phyloP scores from a whole-genome alignment of 2,888 invertebrate species.

The Drosophila koepferae region DNA sequence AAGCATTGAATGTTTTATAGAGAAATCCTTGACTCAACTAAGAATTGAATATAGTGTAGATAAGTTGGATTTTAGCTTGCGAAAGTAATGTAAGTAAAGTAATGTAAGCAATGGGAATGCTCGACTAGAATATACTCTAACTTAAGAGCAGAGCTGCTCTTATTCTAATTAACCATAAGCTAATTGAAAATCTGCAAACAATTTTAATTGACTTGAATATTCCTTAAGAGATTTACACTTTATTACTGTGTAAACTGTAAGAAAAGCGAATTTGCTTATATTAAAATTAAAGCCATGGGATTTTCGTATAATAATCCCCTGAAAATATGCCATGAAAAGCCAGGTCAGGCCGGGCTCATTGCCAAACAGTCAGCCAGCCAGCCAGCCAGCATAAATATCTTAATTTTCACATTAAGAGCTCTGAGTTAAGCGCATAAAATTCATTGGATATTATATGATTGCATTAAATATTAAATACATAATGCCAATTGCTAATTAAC shows the following conservation, averaged over 20 bases:
- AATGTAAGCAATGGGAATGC: not conserved
- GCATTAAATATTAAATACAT: constrained; percentile 40
- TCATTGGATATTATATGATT: constrained; percentile 35
- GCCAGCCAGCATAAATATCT: constrained; percentile 1
- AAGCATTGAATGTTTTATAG: not conserved
- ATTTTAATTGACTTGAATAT: not conserved
- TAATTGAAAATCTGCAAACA: not conserved
- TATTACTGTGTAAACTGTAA: not conserved
- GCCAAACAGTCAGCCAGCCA: not conserved
- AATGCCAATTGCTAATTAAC: constrained; percentile 33
- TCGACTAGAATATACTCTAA: not conserved
- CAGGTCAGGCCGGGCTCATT: not conserved
- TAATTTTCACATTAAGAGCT: constrained; percentile 13
- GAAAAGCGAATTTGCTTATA: constrained; percentile 4
- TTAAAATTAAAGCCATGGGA: constrained; percentile 7
- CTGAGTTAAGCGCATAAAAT: constrained; percentile 2
- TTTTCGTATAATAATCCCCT: not conserved
- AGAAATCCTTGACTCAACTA: not conserved
- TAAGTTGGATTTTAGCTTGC: not conserved
- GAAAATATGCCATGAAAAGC: constrained; percentile 13
- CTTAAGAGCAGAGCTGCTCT: too few relatives aligned
- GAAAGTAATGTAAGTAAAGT: too few relatives aligned
- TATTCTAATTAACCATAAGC: too few relatives aligned
- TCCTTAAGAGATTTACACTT: not conserved
- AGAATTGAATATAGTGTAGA: not conserved